These are phyloP conservation scores for Cairina moschata DNA, from an alignment of 2,113 vertebrate genomes.

Conservation along the genomic window DNA sequence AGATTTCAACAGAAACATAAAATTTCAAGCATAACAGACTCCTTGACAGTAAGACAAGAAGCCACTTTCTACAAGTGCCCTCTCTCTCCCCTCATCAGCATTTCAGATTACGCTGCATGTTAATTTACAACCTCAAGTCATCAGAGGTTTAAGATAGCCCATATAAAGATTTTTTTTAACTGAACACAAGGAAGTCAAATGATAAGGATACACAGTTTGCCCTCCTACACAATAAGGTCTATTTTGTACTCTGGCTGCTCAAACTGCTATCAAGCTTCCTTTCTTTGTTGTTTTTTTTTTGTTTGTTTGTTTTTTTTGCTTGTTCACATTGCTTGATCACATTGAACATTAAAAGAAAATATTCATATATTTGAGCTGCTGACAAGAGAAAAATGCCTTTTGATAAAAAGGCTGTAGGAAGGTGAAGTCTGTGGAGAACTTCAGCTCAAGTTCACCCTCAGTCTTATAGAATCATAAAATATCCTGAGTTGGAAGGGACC, in stretches of 20 bases:
- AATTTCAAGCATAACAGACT: constrained; percentile 49
- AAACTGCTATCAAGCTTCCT: neutral
- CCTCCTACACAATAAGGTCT: neutral
- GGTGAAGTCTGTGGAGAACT: neutral
- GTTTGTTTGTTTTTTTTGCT: neutral
- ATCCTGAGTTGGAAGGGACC: no score
- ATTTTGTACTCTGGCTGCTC: neutral
- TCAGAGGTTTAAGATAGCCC: neutral
- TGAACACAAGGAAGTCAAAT: neutral
- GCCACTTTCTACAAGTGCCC: constrained; percentile 62
- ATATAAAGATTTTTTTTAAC: neutral
- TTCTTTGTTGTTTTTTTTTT: neutral
- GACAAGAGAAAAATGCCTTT: neutral
- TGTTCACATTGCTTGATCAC: neutral
- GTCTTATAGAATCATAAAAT: neutral
- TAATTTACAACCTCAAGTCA: constrained; percentile 46
- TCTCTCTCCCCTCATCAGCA: constrained; percentile 63
- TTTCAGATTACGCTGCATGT: constrained; percentile 27
- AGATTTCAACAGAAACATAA: constrained; percentile 37
- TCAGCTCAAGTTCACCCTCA: neutral
- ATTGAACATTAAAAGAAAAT: neutral
- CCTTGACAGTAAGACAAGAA: constrained; percentile 67
- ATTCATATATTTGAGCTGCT: neutral
- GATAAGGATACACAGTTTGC: neutral
- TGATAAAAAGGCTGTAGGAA: neutral